These are phyloP conservation scores for Drosophila falleni DNA, from an alignment of 2,888 invertebrate genomes.

Conservation along the genomic window DNA sequence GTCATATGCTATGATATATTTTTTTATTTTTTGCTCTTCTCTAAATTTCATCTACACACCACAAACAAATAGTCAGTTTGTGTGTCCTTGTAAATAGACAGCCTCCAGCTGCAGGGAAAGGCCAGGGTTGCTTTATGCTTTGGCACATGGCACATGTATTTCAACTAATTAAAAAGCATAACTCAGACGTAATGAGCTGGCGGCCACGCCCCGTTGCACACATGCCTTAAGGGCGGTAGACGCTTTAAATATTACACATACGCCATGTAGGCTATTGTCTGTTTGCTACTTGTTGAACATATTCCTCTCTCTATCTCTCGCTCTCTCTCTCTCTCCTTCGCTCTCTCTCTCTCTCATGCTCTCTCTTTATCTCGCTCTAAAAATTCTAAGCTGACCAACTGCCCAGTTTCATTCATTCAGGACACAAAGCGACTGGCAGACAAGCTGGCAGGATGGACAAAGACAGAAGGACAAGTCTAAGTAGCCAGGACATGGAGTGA, in stretches of 20 bases:
- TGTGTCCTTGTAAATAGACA: constrained; percentile 49
- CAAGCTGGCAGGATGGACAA: constrained; percentile 5
- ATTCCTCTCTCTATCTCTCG: constrained; percentile 15
- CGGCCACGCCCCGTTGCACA: constrained; percentile 51
- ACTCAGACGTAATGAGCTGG: constrained; percentile 68
- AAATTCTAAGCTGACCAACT: constrained; percentile 39
- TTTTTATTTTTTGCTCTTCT: too few species aligned
- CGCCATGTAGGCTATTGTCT: constrained; percentile 35
- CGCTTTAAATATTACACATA: constrained; percentile 54
- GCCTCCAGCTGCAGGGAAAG: constrained; percentile 11
- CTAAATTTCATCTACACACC: not conserved
- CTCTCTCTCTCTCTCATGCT: too few species aligned
- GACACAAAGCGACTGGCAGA: constrained; percentile 11
- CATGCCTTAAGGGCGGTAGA: constrained; percentile 28
- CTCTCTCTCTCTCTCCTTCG: not conserved
- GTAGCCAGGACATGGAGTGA: constrained; percentile 57
- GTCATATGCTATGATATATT: too few species aligned
- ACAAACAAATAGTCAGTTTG: constrained; percentile 10
- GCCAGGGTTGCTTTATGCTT: constrained; percentile 46
- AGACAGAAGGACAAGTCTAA: constrained; percentile 34
- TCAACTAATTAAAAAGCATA: constrained; percentile 76
- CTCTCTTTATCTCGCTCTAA: not conserved
- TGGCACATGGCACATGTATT: constrained; percentile 58
- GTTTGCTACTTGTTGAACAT: constrained; percentile 67
- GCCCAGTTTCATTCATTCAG: constrained; percentile 42